Percentiles rank a stretch among this genome's conserved stretches.
Evolutionary conservation across 2,888 invertebrate species (phyloP).

Genomic region (Epinotia nisella): DNA sequence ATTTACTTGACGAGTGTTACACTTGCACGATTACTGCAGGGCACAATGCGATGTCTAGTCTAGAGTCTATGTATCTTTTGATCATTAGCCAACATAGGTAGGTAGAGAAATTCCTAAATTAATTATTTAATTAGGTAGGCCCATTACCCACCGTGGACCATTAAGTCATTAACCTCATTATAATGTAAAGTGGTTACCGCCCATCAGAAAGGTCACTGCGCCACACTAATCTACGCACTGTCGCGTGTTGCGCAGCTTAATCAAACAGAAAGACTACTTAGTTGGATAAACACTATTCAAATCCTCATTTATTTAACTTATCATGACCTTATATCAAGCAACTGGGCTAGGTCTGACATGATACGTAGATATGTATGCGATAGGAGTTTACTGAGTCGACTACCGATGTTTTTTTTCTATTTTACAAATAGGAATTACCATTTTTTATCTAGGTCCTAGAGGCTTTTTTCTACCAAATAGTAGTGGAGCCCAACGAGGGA

Average conservation of each 20-base stretch:
- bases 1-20: no score
- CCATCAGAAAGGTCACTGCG: slow-evolving; percentile 43
- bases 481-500: no score
- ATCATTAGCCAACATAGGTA: not conserved
- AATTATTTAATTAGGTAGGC: not conserved
- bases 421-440: not conserved
- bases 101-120: not conserved
- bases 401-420: no score
- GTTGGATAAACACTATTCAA: slow-evolving; percentile 22
- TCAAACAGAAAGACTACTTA: slow-evolving; percentile 30
- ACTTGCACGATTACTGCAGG: no score
- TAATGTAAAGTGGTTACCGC: slow-evolving; percentile 31
- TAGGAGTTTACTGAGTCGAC: not conserved
- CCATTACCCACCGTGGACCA: not conserved
- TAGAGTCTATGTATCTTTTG: no score
- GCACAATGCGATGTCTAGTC: no score
- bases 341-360: not conserved
- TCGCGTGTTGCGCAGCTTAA: slow-evolving; percentile 30
- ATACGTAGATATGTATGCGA: not conserved
- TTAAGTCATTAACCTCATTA: slow-evolving; percentile 27
- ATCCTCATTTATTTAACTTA: slow-evolving; percentile 5
- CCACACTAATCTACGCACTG: slow-evolving; percentile 41
- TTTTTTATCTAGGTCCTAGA: no score
- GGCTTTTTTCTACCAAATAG: no score
- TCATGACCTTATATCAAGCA: slow-evolving; percentile 1